Conservation (phyloP, 2,888 invertebrate species). For the Holacanthella duospinosa region DNA sequence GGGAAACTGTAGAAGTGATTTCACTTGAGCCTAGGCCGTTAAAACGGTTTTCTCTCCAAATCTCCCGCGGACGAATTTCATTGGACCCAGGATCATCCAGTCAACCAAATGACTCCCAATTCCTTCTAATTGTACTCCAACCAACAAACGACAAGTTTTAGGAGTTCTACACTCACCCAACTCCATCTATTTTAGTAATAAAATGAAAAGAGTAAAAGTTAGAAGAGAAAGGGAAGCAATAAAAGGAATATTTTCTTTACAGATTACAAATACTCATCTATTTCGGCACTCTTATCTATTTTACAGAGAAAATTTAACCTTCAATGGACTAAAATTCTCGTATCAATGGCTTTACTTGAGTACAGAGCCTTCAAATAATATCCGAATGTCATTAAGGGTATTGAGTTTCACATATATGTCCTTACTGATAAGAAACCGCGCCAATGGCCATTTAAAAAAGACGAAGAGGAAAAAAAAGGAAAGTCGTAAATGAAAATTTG, state of each 20-base stretch:
- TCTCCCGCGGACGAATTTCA: not conserved
- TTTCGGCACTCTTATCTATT: too few relatives aligned
- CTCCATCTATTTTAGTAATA: not conserved
- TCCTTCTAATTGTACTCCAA: not conserved
- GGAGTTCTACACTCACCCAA: not conserved
- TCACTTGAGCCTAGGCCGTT: not conserved
- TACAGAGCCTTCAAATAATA: too few relatives aligned
- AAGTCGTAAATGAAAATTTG: too few relatives aligned
- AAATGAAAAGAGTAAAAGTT: not conserved
- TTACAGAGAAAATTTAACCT: too few relatives aligned
- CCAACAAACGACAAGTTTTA: not conserved
- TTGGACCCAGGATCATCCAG: not conserved
- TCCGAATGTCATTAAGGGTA: too few relatives aligned
- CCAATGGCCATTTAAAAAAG: too few relatives aligned
- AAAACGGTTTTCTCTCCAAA: not conserved
- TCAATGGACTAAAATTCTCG: too few relatives aligned
- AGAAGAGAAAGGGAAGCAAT: not conserved
- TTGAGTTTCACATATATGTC: too few relatives aligned
- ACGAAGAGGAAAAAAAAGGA: too few relatives aligned
- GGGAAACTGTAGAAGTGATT: not conserved
- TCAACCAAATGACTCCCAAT: not conserved
- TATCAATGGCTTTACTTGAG: too few relatives aligned
- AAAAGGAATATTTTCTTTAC: not conserved
- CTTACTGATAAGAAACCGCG: too few relatives aligned
- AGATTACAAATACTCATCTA: too few relatives aligned